phyloP scores from a whole-genome alignment of 2,888 invertebrate genomes.

The Synergus itoensis region DNA sequence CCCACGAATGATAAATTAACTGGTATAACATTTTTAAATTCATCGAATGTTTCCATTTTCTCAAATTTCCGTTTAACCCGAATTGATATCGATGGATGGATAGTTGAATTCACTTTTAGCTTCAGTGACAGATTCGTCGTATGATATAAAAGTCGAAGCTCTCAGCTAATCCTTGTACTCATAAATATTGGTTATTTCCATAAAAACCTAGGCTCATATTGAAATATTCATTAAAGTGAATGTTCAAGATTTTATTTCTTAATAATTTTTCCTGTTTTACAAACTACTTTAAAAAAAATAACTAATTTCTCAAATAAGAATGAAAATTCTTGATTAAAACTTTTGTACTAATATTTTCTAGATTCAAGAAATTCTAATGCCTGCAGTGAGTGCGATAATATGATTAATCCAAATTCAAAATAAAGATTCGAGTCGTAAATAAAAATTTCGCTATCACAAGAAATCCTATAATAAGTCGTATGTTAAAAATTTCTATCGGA shows the following conservation, averaged over 20 bases:
- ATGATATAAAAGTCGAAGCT: slow-evolving; percentile 6
- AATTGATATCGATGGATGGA: slow-evolving; percentile 19
- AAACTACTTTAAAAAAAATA: not conserved
- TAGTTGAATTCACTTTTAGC: not conserved
- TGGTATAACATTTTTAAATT: not conserved
- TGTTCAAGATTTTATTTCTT: not conserved
- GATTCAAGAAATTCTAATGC: not conserved
- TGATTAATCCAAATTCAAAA: not conserved
- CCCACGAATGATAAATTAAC: not conserved
- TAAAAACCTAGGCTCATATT: not conserved
- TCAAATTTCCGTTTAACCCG: slow-evolving; percentile 11
- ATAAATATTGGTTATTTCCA: not conserved
- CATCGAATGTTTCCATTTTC: not conserved
- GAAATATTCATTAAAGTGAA: not conserved
- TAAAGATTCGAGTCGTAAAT: not conserved
- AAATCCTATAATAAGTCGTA: slow-evolving; percentile 21
- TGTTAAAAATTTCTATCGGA: not conserved
- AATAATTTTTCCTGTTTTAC: not conserved
- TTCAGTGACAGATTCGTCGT: not conserved
- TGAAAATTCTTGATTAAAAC: not conserved
- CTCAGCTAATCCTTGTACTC: slow-evolving; percentile 12
- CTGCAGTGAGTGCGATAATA: not conserved
- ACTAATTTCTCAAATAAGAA: not conserved
- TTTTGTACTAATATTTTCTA: not conserved
- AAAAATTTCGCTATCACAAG: not conserved